A percentile compares a stretch with the other conserved stretches of the same genome.
These are phyloP conservation scores for Condylura cristata DNA, from an alignment of 2,113 vertebrate genomes.

Conservation along the genomic window DNA sequence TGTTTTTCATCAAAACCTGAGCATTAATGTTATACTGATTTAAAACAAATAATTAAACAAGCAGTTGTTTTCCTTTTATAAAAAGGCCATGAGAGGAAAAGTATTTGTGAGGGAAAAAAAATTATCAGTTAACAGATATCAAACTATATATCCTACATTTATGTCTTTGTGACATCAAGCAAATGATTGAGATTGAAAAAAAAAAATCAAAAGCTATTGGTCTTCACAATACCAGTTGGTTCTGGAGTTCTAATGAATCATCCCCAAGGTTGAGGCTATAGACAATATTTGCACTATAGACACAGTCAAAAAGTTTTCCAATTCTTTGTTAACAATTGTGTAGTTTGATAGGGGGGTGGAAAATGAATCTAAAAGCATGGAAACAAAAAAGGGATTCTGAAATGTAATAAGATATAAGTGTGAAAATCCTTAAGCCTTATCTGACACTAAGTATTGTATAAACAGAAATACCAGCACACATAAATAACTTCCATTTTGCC, in stretches of 20 bases:
- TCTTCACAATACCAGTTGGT: not conserved
- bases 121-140: not conserved
- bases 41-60: slow-evolving; percentile 30
- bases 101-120: not conserved
- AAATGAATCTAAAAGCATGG: not conserved
- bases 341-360: not conserved
- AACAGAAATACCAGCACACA: not conserved
- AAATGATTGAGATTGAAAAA: not conserved
- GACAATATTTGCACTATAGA: not conserved
- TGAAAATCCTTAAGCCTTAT: not conserved
- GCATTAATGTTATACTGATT: slow-evolving; percentile 29
- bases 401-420: not conserved
- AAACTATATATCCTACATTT: not conserved
- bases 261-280: not conserved
- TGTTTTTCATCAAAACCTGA: slow-evolving; percentile 11
- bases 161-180: not conserved
- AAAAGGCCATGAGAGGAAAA: not conserved
- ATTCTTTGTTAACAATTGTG: not conserved
- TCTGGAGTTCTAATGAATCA: not conserved
- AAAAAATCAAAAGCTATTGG: not conserved
- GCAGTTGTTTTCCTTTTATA: not conserved
- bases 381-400: not conserved
- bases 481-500: not conserved
- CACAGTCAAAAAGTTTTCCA: not conserved
- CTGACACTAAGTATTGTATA: not conserved